A percentile compares a stretch with the other conserved stretches of the same genome.
These are phyloP conservation scores for Drosophila buzzatii DNA, from an alignment of 2,888 invertebrate species.

Conservation along the genomic window DNA sequence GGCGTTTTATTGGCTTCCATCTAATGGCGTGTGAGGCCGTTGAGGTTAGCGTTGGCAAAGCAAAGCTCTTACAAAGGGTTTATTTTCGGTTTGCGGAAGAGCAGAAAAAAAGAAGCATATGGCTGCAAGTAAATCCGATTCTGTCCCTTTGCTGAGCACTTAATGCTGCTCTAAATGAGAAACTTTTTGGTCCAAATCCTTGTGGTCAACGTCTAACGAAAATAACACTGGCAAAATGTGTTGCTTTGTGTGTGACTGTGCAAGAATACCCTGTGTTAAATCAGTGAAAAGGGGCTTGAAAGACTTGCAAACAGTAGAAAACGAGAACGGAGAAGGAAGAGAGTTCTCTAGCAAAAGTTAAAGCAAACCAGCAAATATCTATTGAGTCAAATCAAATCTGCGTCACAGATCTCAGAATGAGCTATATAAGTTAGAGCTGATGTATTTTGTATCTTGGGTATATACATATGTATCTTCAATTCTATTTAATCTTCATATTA, in stretches of 20 bases:
- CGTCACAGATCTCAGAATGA: background rate
- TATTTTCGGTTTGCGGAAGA: conserved; percentile 6
- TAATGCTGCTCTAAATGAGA: conserved; percentile 71
- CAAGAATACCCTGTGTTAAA: conserved; percentile 17
- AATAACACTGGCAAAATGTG: conserved; percentile 36
- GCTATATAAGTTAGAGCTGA: background rate
- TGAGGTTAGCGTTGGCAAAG: conserved; percentile 34
- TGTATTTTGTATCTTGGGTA: background rate
- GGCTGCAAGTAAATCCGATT: conserved; percentile 28
- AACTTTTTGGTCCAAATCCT: conserved; percentile 59
- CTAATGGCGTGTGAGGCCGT: conserved; percentile 32
- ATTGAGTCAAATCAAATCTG: too few relatives aligned
- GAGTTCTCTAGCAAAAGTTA: too few relatives aligned
- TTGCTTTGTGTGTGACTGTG: background rate
- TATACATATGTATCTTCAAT: too few relatives aligned
- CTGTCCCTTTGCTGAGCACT: conserved; percentile 73
- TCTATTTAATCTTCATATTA: too few relatives aligned
- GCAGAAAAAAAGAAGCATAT: background rate
- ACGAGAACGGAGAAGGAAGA: too few relatives aligned
- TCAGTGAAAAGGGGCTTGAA: background rate
- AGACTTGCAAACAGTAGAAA: background rate
- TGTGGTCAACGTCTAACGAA: conserved; percentile 53
- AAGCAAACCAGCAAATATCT: too few relatives aligned
- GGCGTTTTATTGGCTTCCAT: conserved; percentile 46
- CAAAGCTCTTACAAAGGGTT: conserved; percentile 34